These are phyloP conservation scores for Osmerus mordax DNA, from an alignment of 2,113 vertebrate genomes.

Conservation along the genomic window DNA sequence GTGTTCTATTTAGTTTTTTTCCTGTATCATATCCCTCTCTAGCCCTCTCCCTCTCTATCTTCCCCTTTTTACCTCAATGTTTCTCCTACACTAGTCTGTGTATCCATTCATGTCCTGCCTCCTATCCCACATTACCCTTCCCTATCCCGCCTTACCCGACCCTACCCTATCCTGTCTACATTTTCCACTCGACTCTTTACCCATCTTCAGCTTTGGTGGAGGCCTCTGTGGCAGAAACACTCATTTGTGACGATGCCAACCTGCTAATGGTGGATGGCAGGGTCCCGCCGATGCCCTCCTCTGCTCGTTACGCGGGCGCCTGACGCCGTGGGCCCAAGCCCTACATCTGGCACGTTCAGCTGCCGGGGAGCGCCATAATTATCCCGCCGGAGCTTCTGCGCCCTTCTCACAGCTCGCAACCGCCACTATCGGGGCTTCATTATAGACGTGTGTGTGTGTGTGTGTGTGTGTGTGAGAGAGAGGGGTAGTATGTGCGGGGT, in stretches of 20 bases:
- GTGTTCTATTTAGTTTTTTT: constrained; percentile 4
- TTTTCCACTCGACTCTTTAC: constrained; percentile 31
- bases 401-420: constrained; percentile 79
- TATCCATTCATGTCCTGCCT: constrained; percentile 15
- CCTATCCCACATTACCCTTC: not conserved
- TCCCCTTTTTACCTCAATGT: constrained; percentile 9
- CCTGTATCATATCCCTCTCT: constrained; percentile 2
- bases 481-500: constrained; percentile 4
- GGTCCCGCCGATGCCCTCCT: constrained; percentile 84
- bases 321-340: constrained; percentile 85
- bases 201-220: no score
- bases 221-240: constrained; percentile 61
- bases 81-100: not conserved
- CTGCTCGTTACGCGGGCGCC: constrained; percentile 64
- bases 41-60: constrained; percentile 1
- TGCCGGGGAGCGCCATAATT: constrained; percentile 99
- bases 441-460: constrained; percentile 83
- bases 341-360: constrained; percentile 99
- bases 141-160: no score
- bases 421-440: constrained; percentile 99
- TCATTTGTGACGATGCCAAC: constrained; percentile 92
- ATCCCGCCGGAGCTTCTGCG: constrained; percentile 85
- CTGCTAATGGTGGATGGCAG: constrained; percentile 94
- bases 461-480: constrained; percentile 26
- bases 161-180: constrained; percentile 30